Base-by-base conservation (phyloP, 2,113 vertebrate species). In the Isichthys henryi region DNA sequence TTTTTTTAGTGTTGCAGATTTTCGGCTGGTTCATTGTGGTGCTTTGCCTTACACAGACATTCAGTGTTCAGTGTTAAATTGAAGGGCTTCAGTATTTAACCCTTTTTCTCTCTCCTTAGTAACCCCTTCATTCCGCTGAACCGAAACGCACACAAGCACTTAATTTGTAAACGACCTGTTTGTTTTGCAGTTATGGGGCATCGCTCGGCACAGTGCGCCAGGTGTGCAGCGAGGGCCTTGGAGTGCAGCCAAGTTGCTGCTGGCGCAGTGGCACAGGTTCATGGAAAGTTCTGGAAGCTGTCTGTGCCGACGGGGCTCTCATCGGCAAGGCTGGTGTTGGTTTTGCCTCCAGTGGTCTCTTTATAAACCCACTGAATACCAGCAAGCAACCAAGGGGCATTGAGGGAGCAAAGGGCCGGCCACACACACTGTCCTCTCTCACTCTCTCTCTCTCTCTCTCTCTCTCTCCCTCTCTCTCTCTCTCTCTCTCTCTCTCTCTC, bases 261-360 rank as follows among this genome's bases (percentile, higher is more conserved):
- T 94, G 95, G 94, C 94, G 93, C 94, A 91, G 92, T 52, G 86
- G 93, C 92, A 88, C 84, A 6, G 93, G 92, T 91, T 93, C 92
- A 91, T 94, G 95, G 95, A 96, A 96, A 96, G 94, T 95, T 95
- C 94, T 96, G 95, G 94, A 94, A 95, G 95, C 93, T 95, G 95
- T 95, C 95, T 21, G 50, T 39, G 93, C 93, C 94, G 94, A 94
- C 93, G 92, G 92, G 91, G 91, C 58, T 93, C 94, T 92, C 92
- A 66, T 86, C 88, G 91, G 93, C 92, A 86, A 92, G 87, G 93
- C 92, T 88, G 93, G 93, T 95, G 94, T 95, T 96, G 95, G 94
- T 94, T 95, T 95, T 95, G 95, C 95, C 95, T 95, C 94, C 94
- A 95, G 93, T 94, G 95, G 94, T 94, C 95, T 95, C 94, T 95